phyloP scores from a whole-genome alignment of 2,113 vertebrate species.

The Chinchilla lanigera region DNA sequence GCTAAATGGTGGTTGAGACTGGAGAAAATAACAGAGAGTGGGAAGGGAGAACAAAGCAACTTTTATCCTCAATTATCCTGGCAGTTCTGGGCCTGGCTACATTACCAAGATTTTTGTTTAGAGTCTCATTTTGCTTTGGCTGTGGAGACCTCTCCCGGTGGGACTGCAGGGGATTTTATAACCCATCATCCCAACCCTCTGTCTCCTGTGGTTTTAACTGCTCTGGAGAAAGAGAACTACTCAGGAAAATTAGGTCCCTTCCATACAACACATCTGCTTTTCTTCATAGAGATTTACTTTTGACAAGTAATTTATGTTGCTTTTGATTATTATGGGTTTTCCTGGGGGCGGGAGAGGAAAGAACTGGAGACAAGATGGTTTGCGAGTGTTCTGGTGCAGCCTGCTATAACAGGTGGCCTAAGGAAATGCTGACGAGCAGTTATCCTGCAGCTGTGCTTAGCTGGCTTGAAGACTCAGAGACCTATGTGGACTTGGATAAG shows the following conservation, averaged over 20 bases:
- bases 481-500: not conserved
- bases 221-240: slow-evolving; percentile 40
- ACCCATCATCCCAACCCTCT: not conserved
- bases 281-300: slow-evolving; percentile 62
- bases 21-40: slow-evolving; percentile 71
- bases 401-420: slow-evolving; percentile 59
- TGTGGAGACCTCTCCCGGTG: not conserved
- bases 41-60: slow-evolving; percentile 64
- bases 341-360: not conserved
- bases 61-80: slow-evolving; percentile 54
- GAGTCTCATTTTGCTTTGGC: slow-evolving; percentile 43
- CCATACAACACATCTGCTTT: slow-evolving; percentile 57
- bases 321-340: slow-evolving; percentile 61
- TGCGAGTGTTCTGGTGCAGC: slow-evolving; percentile 21
- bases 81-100: slow-evolving; percentile 56
- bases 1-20: slow-evolving; percentile 8
- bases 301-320: slow-evolving; percentile 62
- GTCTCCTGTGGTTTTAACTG: slow-evolving; percentile 50
- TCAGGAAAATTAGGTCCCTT: slow-evolving; percentile 53
- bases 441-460: slow-evolving; percentile 51
- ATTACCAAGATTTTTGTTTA: slow-evolving; percentile 60
- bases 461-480: not conserved
- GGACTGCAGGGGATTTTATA: not conserved
- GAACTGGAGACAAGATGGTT: slow-evolving; percentile 42
- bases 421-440: slow-evolving; percentile 46